Conservation (phyloP, 2,888 invertebrate genomes). For the Pandemis heparana region DNA sequence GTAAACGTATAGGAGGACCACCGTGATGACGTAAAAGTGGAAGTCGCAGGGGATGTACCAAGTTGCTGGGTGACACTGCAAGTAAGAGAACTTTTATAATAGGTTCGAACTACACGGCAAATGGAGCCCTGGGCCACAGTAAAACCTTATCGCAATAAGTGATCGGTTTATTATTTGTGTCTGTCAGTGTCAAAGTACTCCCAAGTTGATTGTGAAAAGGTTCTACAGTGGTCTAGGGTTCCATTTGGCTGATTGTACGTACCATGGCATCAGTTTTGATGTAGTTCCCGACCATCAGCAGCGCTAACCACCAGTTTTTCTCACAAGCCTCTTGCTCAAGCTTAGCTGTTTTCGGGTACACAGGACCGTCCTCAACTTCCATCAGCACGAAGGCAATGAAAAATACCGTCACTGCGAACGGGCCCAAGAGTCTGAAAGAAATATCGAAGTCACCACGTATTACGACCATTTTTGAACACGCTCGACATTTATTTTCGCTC, state of each 20-base stretch:
- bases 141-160: too few relatives aligned
- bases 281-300: conserved; percentile 40
- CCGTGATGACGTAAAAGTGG: conserved; percentile 33
- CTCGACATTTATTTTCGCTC: too few relatives aligned
- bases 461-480: too few relatives aligned
- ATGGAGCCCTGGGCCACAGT: too few relatives aligned
- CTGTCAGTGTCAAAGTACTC: too few relatives aligned
- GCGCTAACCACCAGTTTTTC: conserved; percentile 29
- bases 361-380: conserved; percentile 18
- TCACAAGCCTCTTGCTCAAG: conserved; percentile 31
- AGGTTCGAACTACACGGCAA: too few relatives aligned
- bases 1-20: too few relatives aligned
- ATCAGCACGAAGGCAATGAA: conserved; percentile 22
- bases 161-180: too few relatives aligned
- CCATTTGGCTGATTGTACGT: too few relatives aligned
- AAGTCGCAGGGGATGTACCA: conserved; percentile 39
- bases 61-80: conserved; percentile 39
- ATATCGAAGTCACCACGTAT: too few relatives aligned
- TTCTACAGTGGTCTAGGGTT: too few relatives aligned
- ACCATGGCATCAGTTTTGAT: conserved; percentile 36
- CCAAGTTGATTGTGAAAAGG: too few relatives aligned
- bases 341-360: conserved; percentile 18
- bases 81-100: background rate
- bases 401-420: conserved; percentile 24
- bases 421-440: conserved; percentile 21